Base-by-base conservation (phyloP, 1,140 invertebrate genomes). In the Drosophila sproati region DNA sequence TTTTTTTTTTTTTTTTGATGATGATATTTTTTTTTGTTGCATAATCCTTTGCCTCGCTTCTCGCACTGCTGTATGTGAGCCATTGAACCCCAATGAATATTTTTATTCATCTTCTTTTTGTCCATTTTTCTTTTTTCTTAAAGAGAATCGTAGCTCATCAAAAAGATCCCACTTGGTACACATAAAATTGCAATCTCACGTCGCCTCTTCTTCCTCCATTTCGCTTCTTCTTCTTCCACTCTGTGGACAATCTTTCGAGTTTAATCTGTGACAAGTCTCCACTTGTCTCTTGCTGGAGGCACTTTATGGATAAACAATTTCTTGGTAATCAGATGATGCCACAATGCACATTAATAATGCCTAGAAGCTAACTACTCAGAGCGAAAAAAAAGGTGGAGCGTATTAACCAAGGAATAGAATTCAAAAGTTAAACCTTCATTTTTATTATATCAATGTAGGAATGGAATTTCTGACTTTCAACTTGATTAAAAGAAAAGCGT, bases 1-100 rank as follows among this genome's bases (percentile, higher is more conserved):
- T 80, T 77, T 73, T 85, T 85, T 76, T 62, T 34, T 47, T 39
- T 5, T 85, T 64, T 78, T 73, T 80, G 77, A 63, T 77, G 77
- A 88, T 88, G 83, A 88, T 88, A 88, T 88, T 88, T 88, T 80
- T 80, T 68, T 89, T 88, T 88, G 67, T 88, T 88, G 77, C 83
- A 88, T 88, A 88, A 88, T 88, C 83, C 85, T 83, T 70, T 70
- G 31, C 56, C 52, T 7, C 59, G 39, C 51, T 63, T 48, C 50
- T 37, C 41, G 2, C n/a, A 35, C 28, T 8, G 39, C 47, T 35
- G 34, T 51, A 29, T 7, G n/a, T 64, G 35, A 72, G 85, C 77
- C 83, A 88, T 80, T 88, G 83, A 88, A 88, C 83, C 77, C 80
- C 6, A 73, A 74, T 69, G 79, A 87, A 88, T 69, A 37, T 29